Percentiles rank a stretch among this genome's conserved stretches.
phyloP scores from a whole-genome alignment of 1,140 invertebrate species.

The Solenopsis fugax region DNA sequence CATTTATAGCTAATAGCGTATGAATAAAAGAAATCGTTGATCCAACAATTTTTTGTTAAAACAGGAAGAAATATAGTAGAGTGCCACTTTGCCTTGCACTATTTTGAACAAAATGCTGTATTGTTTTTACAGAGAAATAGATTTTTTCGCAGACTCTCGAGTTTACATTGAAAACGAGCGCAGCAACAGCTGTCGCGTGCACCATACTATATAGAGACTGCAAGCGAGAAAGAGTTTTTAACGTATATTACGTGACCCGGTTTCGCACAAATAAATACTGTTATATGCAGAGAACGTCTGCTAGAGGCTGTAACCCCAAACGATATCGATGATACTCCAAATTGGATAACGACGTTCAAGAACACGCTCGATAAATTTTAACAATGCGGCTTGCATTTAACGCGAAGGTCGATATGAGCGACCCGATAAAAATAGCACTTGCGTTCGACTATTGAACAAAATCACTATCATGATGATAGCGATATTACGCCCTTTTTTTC shows the following conservation, averaged over 20 bases:
- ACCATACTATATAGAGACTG: slow-evolving; percentile 3
- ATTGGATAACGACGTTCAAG: slow-evolving; percentile 52
- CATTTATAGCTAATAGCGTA: background rate
- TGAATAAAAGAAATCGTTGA: background rate
- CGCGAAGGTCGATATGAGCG: slow-evolving; percentile 26
- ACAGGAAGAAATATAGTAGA: slow-evolving; percentile 2
- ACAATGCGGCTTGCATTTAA: slow-evolving; percentile 16
- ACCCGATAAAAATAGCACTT: slow-evolving; percentile 25
- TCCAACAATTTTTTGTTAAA: background rate
- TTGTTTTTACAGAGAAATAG: slow-evolving; percentile 57
- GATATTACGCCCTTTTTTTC: background rate
- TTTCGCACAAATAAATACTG: slow-evolving; percentile 52
- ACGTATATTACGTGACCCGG: slow-evolving; percentile 55
- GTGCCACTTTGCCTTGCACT: background rate
- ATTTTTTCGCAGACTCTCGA: slow-evolving; percentile 35
- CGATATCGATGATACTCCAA: slow-evolving; percentile 52
- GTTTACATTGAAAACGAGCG: slow-evolving; percentile 35
- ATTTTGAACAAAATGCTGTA: slow-evolving; percentile 30
- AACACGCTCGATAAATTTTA: slow-evolving; percentile 49
- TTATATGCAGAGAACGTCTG: slow-evolving; percentile 53
- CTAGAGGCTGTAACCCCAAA: slow-evolving; percentile 39
- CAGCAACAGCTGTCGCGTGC: slow-evolving; percentile 47
- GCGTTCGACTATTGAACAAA: background rate
- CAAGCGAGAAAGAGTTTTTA: slow-evolving; percentile 34
- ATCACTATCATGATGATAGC: background rate